Base-by-base conservation (phyloP, 2,797 vertebrate species). In the Linurgus olivaceus region DNA sequence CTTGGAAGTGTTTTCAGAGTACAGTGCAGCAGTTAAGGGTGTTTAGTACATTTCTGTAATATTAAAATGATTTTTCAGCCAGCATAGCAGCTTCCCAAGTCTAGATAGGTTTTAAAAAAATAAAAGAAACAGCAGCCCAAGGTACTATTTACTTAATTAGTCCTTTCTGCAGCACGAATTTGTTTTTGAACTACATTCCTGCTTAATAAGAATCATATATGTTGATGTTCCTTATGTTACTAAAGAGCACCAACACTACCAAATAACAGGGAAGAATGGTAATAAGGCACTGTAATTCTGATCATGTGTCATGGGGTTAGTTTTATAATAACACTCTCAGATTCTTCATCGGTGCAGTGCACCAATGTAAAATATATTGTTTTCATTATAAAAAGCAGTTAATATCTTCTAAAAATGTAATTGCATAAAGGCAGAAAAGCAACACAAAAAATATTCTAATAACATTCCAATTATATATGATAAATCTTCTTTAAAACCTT, bases 311-410 rank as follows among this genome's bases (percentile, higher is more conserved):
- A 33, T 74, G 80, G 63, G 79, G 77, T 90, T 96, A 86, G 72
- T 92, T 94, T 96, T 81, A 72, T 59, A 82, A 71, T 74, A 88
- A 81, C 88, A 66, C 18, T 51, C 66, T 71, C 37, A 87, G 55
- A 83, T 75, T 92, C 70, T 42, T 48, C 35, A 11, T 18, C 77
- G 83, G 65, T 80, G 48, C 81, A 76, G 16, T 78, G 52, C 76
- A 83, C 80, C 82, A 82, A 44, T 77, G 35, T 86, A 81, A 92
- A 88, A 95, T 89, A 62, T 66, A 93, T 71, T 83, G 75, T 83
- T 96, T 95, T 97, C 88, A 94, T 96, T 96, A 96, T 38, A 81
- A 59, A 89, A 93, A 88, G 17, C 45, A 57, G 51, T 86, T 90
- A 58, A 57, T 86, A 77, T 74, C 33, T 88, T 86, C 90, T 89